Base-by-base conservation (phyloP, 2,113 vertebrate genomes). In the Noctilio leporinus region DNA sequence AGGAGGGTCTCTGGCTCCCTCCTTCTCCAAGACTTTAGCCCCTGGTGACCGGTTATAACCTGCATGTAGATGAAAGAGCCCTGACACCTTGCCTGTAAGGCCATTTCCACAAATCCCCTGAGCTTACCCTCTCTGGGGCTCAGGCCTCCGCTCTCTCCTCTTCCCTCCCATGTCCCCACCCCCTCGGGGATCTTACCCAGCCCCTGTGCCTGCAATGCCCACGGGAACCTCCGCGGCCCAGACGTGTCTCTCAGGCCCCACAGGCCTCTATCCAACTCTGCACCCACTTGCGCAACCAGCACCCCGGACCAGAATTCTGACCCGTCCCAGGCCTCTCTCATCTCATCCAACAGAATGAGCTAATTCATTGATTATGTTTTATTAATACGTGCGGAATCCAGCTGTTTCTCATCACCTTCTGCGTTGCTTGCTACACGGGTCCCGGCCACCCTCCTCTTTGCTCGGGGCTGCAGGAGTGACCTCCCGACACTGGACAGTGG, bases 121-220 rank as follows among this genome's bases (percentile, higher is more conserved):
- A 22, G 47, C 33, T 45, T 47, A 1, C 10, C 30, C 22, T 17
- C 3, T 70, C 67, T 33, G 33, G 8, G 28, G 10, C 62, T 64
- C 59, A 8, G 38, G 28, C 67, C 51, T 14, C 1, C 2, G 40
- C 76, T 19, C 28, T 57, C 47, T 8, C 64, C 20, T 51, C 57
- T 4, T 65, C 40, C 57, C 57, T 0, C 0, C 0, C 9, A 4
- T 5, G 14, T 7, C 28, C 14, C 20, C 35, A 0, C 19, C 15
- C 55, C 14, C 30, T 69, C 15, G 20, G 45, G 43, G 20, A 49
- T 7, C 49, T 57, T 28, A 17, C 26, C 87, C 3, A 0, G 2
- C 30, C 62, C 30, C 59, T 11, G 22, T 6, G 11, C n/a, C 77
- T 3, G 0, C 0, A 0, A 28, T 12, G 4, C 24, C 30, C 38